Conservation (phyloP, 2,797 vertebrate genomes). For the Potorous gilbertii region DNA sequence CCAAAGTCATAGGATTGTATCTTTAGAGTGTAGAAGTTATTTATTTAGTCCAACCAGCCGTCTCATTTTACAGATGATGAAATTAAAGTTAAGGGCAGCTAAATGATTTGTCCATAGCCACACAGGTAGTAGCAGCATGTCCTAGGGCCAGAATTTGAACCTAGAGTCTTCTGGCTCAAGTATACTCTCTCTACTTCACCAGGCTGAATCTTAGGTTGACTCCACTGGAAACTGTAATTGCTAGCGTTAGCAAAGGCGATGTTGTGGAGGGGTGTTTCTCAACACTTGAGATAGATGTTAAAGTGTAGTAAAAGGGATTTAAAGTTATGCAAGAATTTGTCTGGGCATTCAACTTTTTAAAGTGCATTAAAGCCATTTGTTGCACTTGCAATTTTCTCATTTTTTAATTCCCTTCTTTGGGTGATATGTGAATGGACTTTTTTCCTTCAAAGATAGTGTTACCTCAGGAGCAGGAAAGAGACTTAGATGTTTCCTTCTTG, state of each 20-base stretch:
- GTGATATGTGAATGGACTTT: conserved; percentile 27
- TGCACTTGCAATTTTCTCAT: conserved; percentile 21
- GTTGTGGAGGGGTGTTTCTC: conserved; percentile 47
- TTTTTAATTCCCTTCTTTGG: conserved; percentile 23
- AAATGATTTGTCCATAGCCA: neutral
- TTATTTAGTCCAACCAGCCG: neutral
- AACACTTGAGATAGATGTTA: conserved; percentile 40
- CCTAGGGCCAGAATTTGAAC: neutral
- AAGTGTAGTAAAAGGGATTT: conserved; percentile 34
- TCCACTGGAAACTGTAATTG: neutral
- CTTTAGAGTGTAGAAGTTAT: neutral
- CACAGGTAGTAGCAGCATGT: neutral
- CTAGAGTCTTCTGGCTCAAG: neutral
- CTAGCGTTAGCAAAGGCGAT: neutral
- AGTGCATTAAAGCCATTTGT: conserved; percentile 14
- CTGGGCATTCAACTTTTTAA: conserved; percentile 23
- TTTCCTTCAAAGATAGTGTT: conserved; percentile 53
- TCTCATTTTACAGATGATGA: neutral
- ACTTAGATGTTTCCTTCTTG: conserved; percentile 4
- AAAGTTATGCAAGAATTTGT: conserved; percentile 38
- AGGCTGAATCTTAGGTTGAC: neutral
- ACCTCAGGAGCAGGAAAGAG: conserved; percentile 20
- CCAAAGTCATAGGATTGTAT: neutral
- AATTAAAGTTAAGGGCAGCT: neutral
- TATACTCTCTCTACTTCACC: neutral